Evolutionary conservation across 2,797 vertebrate genomes (phyloP), one percentile per base, ranked within the genome.

Genomic region (Centropyge bicolor): DNA sequence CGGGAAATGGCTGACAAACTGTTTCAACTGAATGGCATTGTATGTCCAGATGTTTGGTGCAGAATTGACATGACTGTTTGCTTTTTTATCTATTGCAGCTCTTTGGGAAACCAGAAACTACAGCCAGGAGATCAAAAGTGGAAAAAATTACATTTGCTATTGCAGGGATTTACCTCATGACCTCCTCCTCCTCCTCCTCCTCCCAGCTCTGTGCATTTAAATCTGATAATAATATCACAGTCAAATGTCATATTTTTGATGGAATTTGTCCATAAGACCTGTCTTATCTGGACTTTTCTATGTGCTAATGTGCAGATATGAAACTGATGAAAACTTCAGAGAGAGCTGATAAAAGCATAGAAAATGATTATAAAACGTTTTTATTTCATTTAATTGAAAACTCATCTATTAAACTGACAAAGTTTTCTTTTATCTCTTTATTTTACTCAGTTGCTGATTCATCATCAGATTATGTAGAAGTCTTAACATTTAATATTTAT

Each of bases 11-110:
- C 43, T 63, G 38, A 67, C 17, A 45, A 43, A 51, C 36, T 19
- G 70, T 79, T 81, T 55, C 41, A 59, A 22, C 20, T 70, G 46
- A 69, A 41, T 24, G 22, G 56, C 6, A 11, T 16, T 70, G 38
- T 71, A 35, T 12, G 61, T 71, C 70, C 63, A 86, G 65, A 83
- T 78, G 83, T 73, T 78, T 35, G 17, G 13, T 49, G 4, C 17
- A 40, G 57, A 40, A 6, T 27, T 65, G 11, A 64, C 59, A 31
- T 70, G 20, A 38, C 24, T 10, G 4, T 49, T 62, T n/a, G n/a
- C n/a, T 56, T 56, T 55, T 65, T 51, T 35, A 41, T 19, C 13
- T 16, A 9, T 17, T 22, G 14, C 36, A 69, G 43, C 51, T 71
- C 65, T 60, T 64, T 68, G 19, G 70, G n/a, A 72, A 74, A 63